Evolutionary conservation across 2,888 invertebrate genomes (phyloP).

Genomic region (Cephus pygmeus): DNA sequence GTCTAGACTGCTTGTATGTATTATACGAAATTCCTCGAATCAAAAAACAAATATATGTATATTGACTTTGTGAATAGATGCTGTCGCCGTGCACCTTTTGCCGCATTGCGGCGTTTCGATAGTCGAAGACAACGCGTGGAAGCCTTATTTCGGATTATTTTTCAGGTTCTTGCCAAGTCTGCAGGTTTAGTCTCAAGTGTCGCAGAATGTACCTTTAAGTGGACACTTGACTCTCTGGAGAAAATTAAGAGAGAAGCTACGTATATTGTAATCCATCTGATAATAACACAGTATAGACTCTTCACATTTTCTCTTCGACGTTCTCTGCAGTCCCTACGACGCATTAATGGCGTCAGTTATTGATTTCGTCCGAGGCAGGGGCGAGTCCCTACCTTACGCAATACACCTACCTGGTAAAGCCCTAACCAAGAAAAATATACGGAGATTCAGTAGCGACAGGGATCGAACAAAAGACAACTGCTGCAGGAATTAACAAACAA

Average conservation of each 20-base stretch:
- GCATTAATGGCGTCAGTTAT: slow-evolving; percentile 23
- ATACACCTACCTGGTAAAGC: background rate
- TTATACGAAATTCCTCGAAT: background rate
- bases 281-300: background rate
- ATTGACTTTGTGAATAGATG: background rate
- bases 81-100: background rate
- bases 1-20: too few species aligned
- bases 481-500: background rate
- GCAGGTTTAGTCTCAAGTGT: background rate
- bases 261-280: background rate
- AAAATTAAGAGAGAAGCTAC: background rate
- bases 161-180: background rate
- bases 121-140: background rate
- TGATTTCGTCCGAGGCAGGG: slow-evolving; percentile 16
- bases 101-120: slow-evolving; percentile 23
- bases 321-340: background rate
- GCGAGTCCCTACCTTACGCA: background rate
- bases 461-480: background rate
- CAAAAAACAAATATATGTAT: background rate
- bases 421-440: background rate
- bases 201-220: background rate
- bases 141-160: background rate
- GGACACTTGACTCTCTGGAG: background rate
- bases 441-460: background rate
- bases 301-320: background rate